Percentiles rank a stretch among this genome's conserved stretches.
These are phyloP conservation scores for Maniola hyperantus DNA, from an alignment of 2,888 invertebrate species.

Conservation along the genomic window DNA sequence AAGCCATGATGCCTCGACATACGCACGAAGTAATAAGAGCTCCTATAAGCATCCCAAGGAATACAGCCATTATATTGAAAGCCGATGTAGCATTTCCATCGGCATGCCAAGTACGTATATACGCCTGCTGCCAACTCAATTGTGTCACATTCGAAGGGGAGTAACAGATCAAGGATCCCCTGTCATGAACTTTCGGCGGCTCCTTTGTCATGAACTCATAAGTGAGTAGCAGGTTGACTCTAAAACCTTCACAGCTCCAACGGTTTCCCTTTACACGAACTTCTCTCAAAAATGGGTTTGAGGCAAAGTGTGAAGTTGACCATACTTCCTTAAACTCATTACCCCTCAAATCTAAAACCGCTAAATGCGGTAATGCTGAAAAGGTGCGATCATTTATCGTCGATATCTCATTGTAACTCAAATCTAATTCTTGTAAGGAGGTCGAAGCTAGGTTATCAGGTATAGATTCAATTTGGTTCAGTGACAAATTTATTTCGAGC, in stretches of 20 bases:
- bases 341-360: constrained; percentile 86
- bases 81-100: constrained; percentile 59
- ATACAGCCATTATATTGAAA: constrained; percentile 81
- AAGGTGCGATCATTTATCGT: constrained; percentile 84
- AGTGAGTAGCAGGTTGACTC: constrained; percentile 80
- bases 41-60: constrained; percentile 79
- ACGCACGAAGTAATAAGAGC: constrained; percentile 81
- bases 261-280: constrained; percentile 87
- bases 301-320: constrained; percentile 82
- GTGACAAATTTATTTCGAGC: constrained; percentile 83
- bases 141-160: constrained; percentile 85
- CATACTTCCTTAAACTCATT: constrained; percentile 87
- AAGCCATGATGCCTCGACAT: constrained; percentile 75
- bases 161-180: constrained; percentile 83
- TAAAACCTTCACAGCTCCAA: constrained; percentile 88
- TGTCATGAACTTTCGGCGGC: constrained; percentile 74
- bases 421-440: constrained; percentile 83
- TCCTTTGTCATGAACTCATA: constrained; percentile 83
- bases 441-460: constrained; percentile 83
- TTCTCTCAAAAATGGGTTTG: constrained; percentile 82
- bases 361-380: constrained; percentile 83
- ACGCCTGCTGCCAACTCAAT: constrained; percentile 86
- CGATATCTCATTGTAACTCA: constrained; percentile 83
- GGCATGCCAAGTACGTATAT: constrained; percentile 84
- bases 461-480: constrained; percentile 85